phyloP scores from a whole-genome alignment of 2,797 vertebrate species.

The Acanthiza pusilla region DNA sequence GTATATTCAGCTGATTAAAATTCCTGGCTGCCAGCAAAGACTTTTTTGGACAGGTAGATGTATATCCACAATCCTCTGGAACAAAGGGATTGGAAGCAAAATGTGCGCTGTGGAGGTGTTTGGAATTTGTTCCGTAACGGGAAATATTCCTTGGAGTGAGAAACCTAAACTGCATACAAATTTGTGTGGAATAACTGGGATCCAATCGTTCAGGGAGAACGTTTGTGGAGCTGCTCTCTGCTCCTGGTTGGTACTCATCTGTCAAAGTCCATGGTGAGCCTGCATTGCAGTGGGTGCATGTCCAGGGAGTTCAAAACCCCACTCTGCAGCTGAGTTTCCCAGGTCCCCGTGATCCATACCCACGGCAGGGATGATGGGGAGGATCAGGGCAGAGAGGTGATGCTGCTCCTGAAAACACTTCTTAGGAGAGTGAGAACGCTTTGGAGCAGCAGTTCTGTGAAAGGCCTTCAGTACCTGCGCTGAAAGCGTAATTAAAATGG shows the following conservation, averaged over 20 bases:
- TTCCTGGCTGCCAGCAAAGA: background rate
- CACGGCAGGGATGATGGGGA: fast-evolving
- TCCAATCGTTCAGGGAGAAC: fast-evolving
- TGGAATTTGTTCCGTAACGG: background rate
- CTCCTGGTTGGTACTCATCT: fast-evolving
- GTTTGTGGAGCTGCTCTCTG: background rate
- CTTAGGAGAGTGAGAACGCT: background rate
- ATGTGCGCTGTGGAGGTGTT: fast-evolving
- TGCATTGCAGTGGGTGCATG: background rate
- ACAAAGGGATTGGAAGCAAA: background rate
- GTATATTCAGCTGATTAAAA: background rate
- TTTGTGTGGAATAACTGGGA: fast-evolving
- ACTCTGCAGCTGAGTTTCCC: background rate
- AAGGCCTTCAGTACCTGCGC: background rate
- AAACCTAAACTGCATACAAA: background rate
- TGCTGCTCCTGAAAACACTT: background rate
- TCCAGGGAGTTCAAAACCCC: background rate
- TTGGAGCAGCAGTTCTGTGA: background rate
- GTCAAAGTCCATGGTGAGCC: fast-evolving
- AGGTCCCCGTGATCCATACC: fast-evolving
- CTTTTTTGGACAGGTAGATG: background rate
- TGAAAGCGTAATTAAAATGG: background rate
- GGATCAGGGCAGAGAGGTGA: background rate
- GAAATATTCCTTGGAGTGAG: background rate
- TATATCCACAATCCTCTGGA: background rate